Percentiles rank a stretch among this genome's conserved stretches.
phyloP scores from a whole-genome alignment of 2,888 invertebrate genomes.

The Drosophila cracens region DNA sequence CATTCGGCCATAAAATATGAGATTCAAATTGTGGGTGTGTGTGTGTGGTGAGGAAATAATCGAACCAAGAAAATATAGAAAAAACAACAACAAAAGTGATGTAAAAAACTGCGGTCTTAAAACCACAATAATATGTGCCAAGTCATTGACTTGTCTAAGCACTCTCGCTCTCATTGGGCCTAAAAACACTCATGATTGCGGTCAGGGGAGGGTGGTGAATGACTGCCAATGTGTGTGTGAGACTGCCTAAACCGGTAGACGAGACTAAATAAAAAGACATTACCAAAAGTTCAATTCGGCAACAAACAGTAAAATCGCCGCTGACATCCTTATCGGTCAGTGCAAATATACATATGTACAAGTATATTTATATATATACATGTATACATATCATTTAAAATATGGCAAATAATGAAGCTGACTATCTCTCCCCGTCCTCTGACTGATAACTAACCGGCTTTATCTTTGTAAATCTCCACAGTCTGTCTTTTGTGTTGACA shows the following conservation, averaged over 20 bases:
- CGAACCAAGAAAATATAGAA: slow-evolving; percentile 3
- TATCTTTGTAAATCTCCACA: slow-evolving; percentile 32
- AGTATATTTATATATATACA: background rate
- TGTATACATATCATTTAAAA: slow-evolving; percentile 6
- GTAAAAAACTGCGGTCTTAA: slow-evolving; percentile 49
- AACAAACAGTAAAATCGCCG: slow-evolving; percentile 15
- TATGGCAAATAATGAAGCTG: background rate
- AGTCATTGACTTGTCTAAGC: slow-evolving; percentile 65
- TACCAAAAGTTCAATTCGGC: slow-evolving; percentile 15
- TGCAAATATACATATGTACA: slow-evolving; percentile 19
- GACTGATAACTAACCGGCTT: slow-evolving; percentile 15
- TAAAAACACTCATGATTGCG: background rate
- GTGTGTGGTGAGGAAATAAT: slow-evolving; percentile 28
- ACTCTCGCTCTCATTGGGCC: slow-evolving; percentile 50
- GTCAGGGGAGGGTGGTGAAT: background rate
- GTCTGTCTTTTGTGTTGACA: slow-evolving; percentile 13
- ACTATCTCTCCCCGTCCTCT: slow-evolving; percentile 30
- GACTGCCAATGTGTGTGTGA: background rate
- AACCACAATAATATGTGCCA: slow-evolving; percentile 41
- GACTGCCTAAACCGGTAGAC: slow-evolving; percentile 45
- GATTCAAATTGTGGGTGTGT: slow-evolving; percentile 19
- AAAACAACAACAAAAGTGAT: slow-evolving; percentile 30
- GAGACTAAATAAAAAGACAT: background rate
- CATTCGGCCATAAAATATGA: slow-evolving; percentile 32
- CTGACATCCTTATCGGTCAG: slow-evolving; percentile 34